These are phyloP conservation scores for Oscheius sp. DNA, from an alignment of 2,888 invertebrate genomes.

Conservation along the genomic window DNA sequence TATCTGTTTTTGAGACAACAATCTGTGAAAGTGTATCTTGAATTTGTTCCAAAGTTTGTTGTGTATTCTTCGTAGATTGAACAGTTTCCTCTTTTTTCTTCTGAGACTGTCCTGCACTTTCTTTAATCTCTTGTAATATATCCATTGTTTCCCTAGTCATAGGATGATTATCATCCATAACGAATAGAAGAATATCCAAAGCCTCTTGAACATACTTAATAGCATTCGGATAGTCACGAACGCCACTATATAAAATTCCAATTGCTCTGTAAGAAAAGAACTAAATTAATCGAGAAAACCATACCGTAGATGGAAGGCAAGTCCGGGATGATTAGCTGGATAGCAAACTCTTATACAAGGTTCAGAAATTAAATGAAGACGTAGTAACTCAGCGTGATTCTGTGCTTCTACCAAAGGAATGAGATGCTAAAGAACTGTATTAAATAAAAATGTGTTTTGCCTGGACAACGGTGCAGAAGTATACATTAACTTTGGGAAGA, in stretches of 20 bases:
- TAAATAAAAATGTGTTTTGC: conserved; percentile 10
- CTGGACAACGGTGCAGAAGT: conserved; percentile 53
- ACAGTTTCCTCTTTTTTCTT: too few relatives aligned
- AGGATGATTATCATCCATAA: conserved; percentile 36
- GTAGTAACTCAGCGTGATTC: conserved; percentile 44
- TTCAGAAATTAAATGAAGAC: conserved; percentile 54
- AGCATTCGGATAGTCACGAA: conserved; percentile 35
- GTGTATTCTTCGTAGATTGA: too few relatives aligned
- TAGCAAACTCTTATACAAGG: conserved; percentile 61
- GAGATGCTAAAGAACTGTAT: conserved; percentile 30
- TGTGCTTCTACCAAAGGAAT: conserved; percentile 42
- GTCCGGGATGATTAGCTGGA: conserved; percentile 63
- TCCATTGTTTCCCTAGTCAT: conserved; percentile 33
- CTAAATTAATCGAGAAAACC: neutral
- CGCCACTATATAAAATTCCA: conserved; percentile 44
- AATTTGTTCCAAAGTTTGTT: too few relatives aligned
- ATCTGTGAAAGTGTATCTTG: too few relatives aligned
- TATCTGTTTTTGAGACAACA: too few relatives aligned
- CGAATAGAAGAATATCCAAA: conserved; percentile 39
- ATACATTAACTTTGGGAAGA: conserved; percentile 54
- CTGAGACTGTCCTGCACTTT: too few relatives aligned
- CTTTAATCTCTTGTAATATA: neutral
- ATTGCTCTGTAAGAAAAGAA: conserved; percentile 35
- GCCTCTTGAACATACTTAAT: conserved; percentile 41
- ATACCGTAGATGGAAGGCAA: conserved; percentile 61